Percentiles rank a stretch among this genome's conserved stretches.
These are phyloP conservation scores for Pollenia labialis DNA, from an alignment of 2,888 invertebrate genomes.

Conservation along the genomic window DNA sequence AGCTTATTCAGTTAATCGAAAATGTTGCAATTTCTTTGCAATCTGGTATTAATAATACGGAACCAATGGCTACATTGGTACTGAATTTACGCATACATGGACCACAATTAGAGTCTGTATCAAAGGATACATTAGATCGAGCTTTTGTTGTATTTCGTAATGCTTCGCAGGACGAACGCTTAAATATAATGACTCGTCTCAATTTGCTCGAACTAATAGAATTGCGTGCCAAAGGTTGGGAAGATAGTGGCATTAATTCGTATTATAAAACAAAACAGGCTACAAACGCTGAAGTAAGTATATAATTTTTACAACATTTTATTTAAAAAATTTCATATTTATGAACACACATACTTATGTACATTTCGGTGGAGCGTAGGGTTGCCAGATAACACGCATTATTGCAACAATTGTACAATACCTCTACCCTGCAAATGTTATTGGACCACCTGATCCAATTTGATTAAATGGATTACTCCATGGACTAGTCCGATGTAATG, in stretches of 20 bases:
- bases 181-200: slow-evolving; percentile 93
- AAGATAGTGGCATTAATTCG: slow-evolving; percentile 92
- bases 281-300: slow-evolving; percentile 86
- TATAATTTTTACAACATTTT: neutral
- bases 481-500: too few relatives aligned
- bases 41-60: slow-evolving; percentile 89
- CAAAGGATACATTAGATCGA: slow-evolving; percentile 93
- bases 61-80: slow-evolving; percentile 91
- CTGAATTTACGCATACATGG: slow-evolving; percentile 92
- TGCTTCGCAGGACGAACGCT: slow-evolving; percentile 93
- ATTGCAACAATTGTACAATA: too few relatives aligned
- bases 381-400: too few relatives aligned
- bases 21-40: slow-evolving; percentile 91
- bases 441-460: too few relatives aligned
- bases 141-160: slow-evolving; percentile 94
- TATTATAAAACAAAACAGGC: slow-evolving; percentile 90
- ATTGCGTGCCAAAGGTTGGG: slow-evolving; percentile 96
- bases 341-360: too few relatives aligned
- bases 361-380: too few relatives aligned
- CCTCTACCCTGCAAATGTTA: too few relatives aligned
- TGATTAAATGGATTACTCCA: too few relatives aligned
- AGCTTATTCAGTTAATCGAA: slow-evolving; percentile 92
- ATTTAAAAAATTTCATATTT: too few relatives aligned
- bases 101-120: slow-evolving; percentile 91
- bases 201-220: slow-evolving; percentile 96